Percentiles rank a stretch among this genome's conserved stretches.
Conservation (phyloP, 2,888 invertebrate species). For the Taphrorychus bicolor region DNA sequence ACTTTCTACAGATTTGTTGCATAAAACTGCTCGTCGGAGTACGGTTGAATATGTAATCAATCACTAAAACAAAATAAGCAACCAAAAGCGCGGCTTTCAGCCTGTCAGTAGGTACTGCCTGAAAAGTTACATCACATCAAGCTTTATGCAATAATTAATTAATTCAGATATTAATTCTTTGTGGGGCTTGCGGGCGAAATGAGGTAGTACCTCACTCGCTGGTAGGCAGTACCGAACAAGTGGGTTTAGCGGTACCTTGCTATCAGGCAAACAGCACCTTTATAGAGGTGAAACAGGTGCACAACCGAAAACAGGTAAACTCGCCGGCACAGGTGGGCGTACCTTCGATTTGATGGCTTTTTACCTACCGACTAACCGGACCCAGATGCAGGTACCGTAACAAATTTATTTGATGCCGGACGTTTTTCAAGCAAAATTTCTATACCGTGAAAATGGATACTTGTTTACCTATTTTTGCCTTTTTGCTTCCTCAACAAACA, state of each 20-base stretch:
- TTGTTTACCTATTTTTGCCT: no score
- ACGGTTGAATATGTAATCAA: no score
- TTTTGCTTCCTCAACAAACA: no score
- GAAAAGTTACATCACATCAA: no score
- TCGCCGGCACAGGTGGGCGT: constrained; percentile 12
- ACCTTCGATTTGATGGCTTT: background rate
- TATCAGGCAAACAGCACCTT: constrained; percentile 11
- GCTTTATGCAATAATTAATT: no score
- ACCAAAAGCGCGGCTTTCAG: background rate
- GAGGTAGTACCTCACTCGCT: no score
- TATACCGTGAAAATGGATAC: no score
- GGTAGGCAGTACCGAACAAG: constrained; percentile 18
- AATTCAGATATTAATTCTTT: no score
- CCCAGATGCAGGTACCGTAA: background rate
- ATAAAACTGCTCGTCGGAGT: background rate
- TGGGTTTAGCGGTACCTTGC: constrained; percentile 20
- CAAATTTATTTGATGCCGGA: background rate
- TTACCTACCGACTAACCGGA: background rate
- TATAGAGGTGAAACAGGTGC: background rate
- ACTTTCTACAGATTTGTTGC: constrained; percentile 18
- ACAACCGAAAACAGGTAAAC: constrained; percentile 4
- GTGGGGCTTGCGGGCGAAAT: no score
- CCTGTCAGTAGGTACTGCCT: background rate
- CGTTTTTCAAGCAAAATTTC: background rate
- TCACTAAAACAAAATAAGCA: no score